Evolutionary conservation across 2,888 invertebrate species (phyloP).

Genomic region (Temnothorax rugatulus): DNA sequence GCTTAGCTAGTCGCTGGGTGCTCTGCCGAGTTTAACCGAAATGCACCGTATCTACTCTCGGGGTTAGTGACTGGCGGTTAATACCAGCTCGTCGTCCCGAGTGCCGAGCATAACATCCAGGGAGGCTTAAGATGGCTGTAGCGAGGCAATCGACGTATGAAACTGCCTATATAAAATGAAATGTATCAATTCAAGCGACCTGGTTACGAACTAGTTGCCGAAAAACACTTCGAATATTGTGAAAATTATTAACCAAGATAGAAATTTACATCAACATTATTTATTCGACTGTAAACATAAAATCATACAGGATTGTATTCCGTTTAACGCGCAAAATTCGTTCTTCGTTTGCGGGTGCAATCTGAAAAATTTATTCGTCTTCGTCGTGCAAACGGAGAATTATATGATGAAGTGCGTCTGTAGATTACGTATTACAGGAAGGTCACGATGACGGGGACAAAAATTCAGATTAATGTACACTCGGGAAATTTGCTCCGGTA

Average conservation of each 20-base stretch:
- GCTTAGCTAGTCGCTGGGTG: slow-evolving; percentile 67
- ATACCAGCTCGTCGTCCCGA: slow-evolving; percentile 55
- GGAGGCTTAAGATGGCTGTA: slow-evolving; percentile 11
- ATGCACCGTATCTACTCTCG: slow-evolving; percentile 55
- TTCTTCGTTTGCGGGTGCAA: background rate
- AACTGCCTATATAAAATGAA: slow-evolving; percentile 36
- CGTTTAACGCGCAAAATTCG: background rate
- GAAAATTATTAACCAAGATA: background rate
- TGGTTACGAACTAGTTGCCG: background rate
- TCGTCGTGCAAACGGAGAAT: slow-evolving; percentile 36
- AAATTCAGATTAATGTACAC: slow-evolving; percentile 56
- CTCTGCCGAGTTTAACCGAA: slow-evolving; percentile 48
- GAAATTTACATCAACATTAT: background rate
- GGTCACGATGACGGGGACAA: slow-evolving; percentile 45
- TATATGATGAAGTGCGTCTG: slow-evolving; percentile 30
- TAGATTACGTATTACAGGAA: slow-evolving; percentile 47
- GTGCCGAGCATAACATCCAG: slow-evolving; percentile 45
- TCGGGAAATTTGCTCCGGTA: slow-evolving; percentile 47
- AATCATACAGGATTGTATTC: background rate
- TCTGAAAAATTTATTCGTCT: slow-evolving; percentile 8
- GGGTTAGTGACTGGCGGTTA: slow-evolving; percentile 58
- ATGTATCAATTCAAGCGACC: background rate
- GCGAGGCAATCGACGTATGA: background rate
- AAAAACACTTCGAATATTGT: background rate
- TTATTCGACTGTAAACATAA: background rate